A percentile compares a stretch with the other conserved stretches of the same genome.
Conservation (phyloP, 2,888 invertebrate species). For the Eupithecia dodoneata region DNA sequence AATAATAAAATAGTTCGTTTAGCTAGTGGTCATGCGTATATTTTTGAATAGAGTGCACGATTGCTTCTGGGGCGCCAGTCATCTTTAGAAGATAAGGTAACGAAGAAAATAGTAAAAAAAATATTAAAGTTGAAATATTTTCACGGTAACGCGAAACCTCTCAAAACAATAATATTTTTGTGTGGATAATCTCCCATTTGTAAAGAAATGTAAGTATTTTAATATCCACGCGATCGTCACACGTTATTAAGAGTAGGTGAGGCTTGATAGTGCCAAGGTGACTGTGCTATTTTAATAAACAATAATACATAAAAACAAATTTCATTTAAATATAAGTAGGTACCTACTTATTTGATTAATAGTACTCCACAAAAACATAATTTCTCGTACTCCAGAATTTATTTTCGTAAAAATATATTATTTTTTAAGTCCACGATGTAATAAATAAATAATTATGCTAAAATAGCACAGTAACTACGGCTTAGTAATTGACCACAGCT, state of each 20-base stretch:
- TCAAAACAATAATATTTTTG: slow-evolving; percentile 83
- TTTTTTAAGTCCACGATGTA: slow-evolving; percentile 21
- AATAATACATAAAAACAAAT: slow-evolving; percentile 17
- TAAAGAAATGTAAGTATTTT: slow-evolving; percentile 78
- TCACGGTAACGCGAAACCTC: slow-evolving; percentile 74
- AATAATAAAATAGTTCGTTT: slow-evolving; percentile 71
- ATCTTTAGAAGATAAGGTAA: slow-evolving; percentile 53
- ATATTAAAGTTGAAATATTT: slow-evolving; percentile 65
- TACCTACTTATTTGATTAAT: slow-evolving; percentile 4
- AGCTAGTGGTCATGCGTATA: slow-evolving; percentile 83
- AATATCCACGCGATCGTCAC: slow-evolving; percentile 76
- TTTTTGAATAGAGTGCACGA: slow-evolving; percentile 81
- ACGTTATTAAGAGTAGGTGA: slow-evolving; percentile 60
- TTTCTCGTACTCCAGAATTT: slow-evolving; percentile 27
- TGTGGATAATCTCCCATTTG: slow-evolving; percentile 69
- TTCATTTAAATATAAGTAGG: not conserved
- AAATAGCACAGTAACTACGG: slow-evolving; percentile 63
- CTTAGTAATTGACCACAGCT: slow-evolving; percentile 81
- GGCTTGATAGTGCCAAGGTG: slow-evolving; percentile 71
- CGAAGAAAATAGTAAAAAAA: slow-evolving; percentile 50
- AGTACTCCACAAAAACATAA: slow-evolving; percentile 23
- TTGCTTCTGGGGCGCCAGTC: slow-evolving; percentile 73
- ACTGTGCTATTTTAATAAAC: slow-evolving; percentile 60
- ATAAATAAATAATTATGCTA: slow-evolving; percentile 33
- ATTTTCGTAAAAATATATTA: slow-evolving; percentile 41